Evolutionary conservation across 2,113 vertebrate species (phyloP), one percentile per base, ranked within the genome.

Genomic region (Procapra przewalskii): DNA sequence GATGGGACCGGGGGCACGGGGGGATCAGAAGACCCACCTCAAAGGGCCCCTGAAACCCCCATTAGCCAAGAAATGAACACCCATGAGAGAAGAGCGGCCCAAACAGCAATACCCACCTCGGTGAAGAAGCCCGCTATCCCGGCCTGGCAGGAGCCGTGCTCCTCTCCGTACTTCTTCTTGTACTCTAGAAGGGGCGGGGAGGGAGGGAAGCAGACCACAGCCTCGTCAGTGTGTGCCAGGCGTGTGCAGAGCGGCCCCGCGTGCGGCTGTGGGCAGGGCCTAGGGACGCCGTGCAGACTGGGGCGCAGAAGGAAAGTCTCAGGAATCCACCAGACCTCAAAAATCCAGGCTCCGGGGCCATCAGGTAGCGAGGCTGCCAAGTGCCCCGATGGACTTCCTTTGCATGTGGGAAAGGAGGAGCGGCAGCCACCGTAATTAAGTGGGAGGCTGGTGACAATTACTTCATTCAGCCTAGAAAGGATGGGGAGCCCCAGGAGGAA

Each of bases 111-210:
- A 99, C 99, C 99, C 98, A 99, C 99, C 99, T 99, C 99, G 0
- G 99, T 99, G 98, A 99, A 99, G 98, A 99, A 99, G 97, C 99
- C 99, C 0, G 99, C 99, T 5, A 99, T 99, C 88, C 99, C 99
- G 0, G 99, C 99, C 98, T 99, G 99, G 99, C 99, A 99, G 0
- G 99, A 99, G 97, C 99, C 99, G 0, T 99, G 99, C 97, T 99
- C 99, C 98, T 99, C 99, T 16, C 99, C 99, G 7, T 99, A 99
- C 97, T 99, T 99, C 99, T 99, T 99, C 99, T 99, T 99, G 98
- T 99, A 99, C 98, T 99, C 99, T 99, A 98, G 84, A 98, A 59
- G 31, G 77, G 95, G 29, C 48, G 90, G 98, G 71, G 98, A 98
- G 71, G 94, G 95, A 57, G 43, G 52, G 97, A 97, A 97, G 86